Evolutionary conservation across 2,113 vertebrate genomes (phyloP).

Genomic region (Lonchura striata): DNA sequence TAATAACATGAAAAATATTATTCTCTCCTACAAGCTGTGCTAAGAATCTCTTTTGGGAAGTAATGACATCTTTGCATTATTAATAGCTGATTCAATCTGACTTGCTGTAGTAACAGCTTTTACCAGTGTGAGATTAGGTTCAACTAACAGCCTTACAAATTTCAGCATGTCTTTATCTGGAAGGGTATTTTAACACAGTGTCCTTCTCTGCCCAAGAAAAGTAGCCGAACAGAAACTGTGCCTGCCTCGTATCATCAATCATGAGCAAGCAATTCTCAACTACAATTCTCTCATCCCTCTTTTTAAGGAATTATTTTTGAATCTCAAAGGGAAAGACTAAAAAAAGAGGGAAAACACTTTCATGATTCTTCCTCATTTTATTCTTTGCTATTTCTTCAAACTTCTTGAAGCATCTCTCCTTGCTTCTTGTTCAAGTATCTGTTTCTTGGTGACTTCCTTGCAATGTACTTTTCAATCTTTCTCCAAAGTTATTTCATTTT

Average conservation of each 20-base stretch:
- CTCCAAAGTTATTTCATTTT: neutral
- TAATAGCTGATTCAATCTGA: constrained; percentile 61
- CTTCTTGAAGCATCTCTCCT: neutral
- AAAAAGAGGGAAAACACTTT: neutral
- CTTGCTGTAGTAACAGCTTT: constrained; percentile 65
- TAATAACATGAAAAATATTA: constrained; percentile 28
- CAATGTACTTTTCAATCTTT: neutral
- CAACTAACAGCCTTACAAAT: constrained; percentile 37
- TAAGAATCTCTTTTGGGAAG: constrained; percentile 44
- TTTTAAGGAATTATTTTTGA: neutral
- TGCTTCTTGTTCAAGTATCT: neutral
- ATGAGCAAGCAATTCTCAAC: neutral
- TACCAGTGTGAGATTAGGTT: constrained; percentile 55
- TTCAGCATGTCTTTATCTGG: neutral
- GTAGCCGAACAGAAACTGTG: neutral
- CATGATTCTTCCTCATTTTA: neutral
- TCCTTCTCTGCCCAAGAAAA: neutral
- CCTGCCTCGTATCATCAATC: neutral
- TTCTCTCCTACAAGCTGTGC: constrained; percentile 5
- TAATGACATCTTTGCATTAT: constrained; percentile 66
- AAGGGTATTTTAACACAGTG: neutral
- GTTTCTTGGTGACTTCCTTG: neutral
- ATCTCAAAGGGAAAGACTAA: neutral
- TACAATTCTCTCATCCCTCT: neutral
- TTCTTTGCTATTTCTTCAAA: neutral